Conservation (phyloP, 2,797 vertebrate species). For the Novumbra hubbsi region DNA sequence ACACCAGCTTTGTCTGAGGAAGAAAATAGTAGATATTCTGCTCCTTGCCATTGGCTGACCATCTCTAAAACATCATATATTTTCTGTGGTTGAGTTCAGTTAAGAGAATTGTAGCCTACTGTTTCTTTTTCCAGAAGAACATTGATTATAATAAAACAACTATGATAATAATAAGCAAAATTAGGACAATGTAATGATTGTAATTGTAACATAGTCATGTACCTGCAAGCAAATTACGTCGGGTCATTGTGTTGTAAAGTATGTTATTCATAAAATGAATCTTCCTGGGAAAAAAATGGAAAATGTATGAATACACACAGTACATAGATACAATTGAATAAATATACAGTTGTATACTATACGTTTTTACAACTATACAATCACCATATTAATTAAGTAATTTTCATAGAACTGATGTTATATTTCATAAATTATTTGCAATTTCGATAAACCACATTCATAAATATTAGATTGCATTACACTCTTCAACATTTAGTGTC, state of each 20-base stretch:
- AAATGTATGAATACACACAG: background rate
- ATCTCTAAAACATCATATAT: too few relatives aligned
- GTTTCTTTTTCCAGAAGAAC: too few relatives aligned
- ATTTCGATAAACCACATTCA: background rate
- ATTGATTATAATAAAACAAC: too few relatives aligned
- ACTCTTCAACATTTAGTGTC: background rate
- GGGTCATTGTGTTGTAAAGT: constrained; percentile 54
- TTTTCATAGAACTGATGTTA: background rate
- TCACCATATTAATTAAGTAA: background rate
- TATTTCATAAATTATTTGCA: background rate
- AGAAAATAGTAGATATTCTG: too few relatives aligned
- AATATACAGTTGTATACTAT: constrained; percentile 1
- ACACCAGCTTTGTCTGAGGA: too few relatives aligned
- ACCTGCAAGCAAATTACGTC: constrained; percentile 64
- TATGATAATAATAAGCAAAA: background rate
- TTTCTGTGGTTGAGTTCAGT: too few relatives aligned
- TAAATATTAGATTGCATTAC: background rate
- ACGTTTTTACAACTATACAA: constrained; percentile 5
- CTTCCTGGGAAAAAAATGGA: constrained; percentile 2
- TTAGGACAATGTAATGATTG: background rate
- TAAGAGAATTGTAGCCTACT: too few relatives aligned
- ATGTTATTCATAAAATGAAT: constrained; percentile 7
- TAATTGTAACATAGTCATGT: background rate
- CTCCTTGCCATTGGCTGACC: too few relatives aligned
- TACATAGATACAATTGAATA: background rate